Evolutionary conservation across 2,888 invertebrate genomes (phyloP), one percentile per base, ranked within the genome.

Genomic region (Steinernema carpocapsae): DNA sequence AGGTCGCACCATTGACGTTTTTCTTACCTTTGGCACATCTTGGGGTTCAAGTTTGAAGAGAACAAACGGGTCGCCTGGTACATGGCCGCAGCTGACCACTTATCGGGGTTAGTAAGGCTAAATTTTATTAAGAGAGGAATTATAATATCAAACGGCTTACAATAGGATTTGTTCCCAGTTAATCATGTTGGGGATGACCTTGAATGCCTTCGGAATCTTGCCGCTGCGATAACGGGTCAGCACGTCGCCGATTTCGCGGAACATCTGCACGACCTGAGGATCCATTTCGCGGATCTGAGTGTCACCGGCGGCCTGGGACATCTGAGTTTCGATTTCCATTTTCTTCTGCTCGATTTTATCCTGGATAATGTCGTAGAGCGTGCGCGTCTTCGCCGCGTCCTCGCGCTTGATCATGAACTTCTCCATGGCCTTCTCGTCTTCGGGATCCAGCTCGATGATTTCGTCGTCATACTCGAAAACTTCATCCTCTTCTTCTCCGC

Each of bases 31-130:
- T 97, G 97, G 0, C 96, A 95, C 94, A 96, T 95, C 86, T 93
- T 93, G 81, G 95, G 94, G 86, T 95, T 95, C 45, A 97, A 90
- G 88, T 96, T 96, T 0, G 97, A 96, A n/a, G 94, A 93, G 89
- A 99, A 99, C 84, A 97, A 93, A 87, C 97, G 91, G 0, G 94
- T 95, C 0, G 94, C 95, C 90, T 93, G 95, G 88, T 95, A 97
- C 93, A 99, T 94, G 0, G 97, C 94, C 56, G 97, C 97, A 22
- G 99, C 96, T 73, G 94, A 93, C 99, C 99, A 99, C 52, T 91
- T 92, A n/a, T 94, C 92, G 10, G 99, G 97, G 88, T 94, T 93
- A 88, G 89, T 89, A 12, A 82, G 24, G n/a, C 80, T 82, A 46
- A 79, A 72, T n/a, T 17, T 42, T 29, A 4, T 26, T 3, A 72